phyloP scores from a whole-genome alignment of 1,140 invertebrate genomes.

The Callitettix versicolor region DNA sequence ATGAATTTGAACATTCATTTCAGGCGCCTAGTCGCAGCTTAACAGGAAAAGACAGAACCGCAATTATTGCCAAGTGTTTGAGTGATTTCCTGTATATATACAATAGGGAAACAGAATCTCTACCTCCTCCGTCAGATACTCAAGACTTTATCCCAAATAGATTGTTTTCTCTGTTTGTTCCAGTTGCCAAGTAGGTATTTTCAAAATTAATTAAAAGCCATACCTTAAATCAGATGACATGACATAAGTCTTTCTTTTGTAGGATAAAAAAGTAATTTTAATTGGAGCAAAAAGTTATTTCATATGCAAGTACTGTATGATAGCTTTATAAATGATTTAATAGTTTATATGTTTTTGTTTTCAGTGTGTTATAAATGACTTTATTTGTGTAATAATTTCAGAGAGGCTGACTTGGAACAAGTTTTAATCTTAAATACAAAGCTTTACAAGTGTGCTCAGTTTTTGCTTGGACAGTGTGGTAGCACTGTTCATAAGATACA shows the following conservation, averaged over 20 bases:
- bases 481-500: slow-evolving; percentile 24
- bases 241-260: neutral
- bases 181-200: slow-evolving; percentile 28
- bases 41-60: slow-evolving; percentile 70
- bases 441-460: slow-evolving; percentile 50
- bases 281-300: neutral
- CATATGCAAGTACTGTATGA: neutral
- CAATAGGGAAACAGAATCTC: slow-evolving; percentile 64
- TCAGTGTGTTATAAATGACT: neutral
- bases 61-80: slow-evolving; percentile 81
- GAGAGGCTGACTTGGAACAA: slow-evolving; percentile 52
- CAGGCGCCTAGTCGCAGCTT: slow-evolving; percentile 64
- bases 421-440: slow-evolving; percentile 50
- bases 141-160: slow-evolving; percentile 30
- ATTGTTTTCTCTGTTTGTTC: slow-evolving; percentile 31
- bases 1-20: no score
- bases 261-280: no score
- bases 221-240: no score
- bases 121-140: slow-evolving; percentile 18
- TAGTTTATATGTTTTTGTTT: neutral
- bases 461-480: slow-evolving; percentile 44
- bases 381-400: slow-evolving; percentile 32
- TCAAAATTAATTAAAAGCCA: neutral
- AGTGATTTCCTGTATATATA: slow-evolving; percentile 86
- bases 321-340: neutral